Percentiles rank a stretch among this genome's conserved stretches.
Evolutionary conservation across 2,113 vertebrate genomes (phyloP).

Genomic region (Rhineura floridana): DNA sequence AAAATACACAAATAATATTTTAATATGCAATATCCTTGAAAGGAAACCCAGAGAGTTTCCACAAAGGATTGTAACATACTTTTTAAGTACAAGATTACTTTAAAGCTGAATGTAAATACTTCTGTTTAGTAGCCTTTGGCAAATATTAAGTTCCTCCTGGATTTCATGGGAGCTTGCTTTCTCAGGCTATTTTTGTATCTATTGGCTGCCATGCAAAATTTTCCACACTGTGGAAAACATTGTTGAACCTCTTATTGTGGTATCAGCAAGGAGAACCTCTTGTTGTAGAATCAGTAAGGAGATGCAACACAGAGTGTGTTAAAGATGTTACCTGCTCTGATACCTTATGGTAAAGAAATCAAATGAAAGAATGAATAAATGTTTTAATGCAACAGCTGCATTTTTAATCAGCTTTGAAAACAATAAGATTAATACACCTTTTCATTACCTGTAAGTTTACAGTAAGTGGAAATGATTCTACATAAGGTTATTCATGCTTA

Average conservation of each 20-base stretch:
- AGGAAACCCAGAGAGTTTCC: not conserved
- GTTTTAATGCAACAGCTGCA: not conserved
- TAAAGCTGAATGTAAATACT: conserved; percentile 1
- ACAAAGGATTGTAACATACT: not conserved
- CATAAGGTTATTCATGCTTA: not conserved
- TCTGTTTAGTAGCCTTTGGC: conserved; percentile 3
- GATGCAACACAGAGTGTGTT: not conserved
- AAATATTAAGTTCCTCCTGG: not conserved
- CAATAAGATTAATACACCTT: not conserved
- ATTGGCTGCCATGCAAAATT: not conserved
- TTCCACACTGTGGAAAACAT: not conserved
- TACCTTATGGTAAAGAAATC: not conserved
- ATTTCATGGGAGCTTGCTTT: not conserved
- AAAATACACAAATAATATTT: not conserved
- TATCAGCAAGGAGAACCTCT: not conserved
- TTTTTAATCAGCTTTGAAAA: not conserved
- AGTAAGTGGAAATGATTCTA: not conserved
- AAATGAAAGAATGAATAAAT: no score
- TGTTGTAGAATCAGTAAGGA: not conserved
- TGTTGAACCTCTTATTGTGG: not conserved
- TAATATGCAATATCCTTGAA: not conserved
- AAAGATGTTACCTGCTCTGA: not conserved
- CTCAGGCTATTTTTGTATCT: not conserved
- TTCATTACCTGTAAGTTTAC: not conserved
- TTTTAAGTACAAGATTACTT: not conserved